Base-by-base conservation (phyloP, 2,888 invertebrate genomes). In the Amphiduros pacificus region DNA sequence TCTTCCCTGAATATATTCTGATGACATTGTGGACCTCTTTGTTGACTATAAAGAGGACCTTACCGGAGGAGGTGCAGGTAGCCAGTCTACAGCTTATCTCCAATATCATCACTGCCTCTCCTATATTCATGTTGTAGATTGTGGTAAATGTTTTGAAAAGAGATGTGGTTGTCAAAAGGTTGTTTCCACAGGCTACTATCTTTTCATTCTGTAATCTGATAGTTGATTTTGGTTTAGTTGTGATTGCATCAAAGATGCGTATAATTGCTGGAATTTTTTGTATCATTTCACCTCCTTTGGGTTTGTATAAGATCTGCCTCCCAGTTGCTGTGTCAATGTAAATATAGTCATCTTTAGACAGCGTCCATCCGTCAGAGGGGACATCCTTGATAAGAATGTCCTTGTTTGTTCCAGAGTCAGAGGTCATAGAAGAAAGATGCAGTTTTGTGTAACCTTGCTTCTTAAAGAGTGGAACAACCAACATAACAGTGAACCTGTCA, bases 211-310 rank as follows among this genome's bases (percentile, higher is more conserved):
- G 44, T 4, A 44, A 4, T 44, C 44, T 44, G 6, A 44, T 22
- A 44, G 22, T 22, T 20, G 44, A 44, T 44, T n/a, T 44, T 22
- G 22, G 20, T n/a, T 9, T n/a, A 17, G n/a, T n/a, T 9, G 44
- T 11, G 44, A 9, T n/a, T 5, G 22, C n/a, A 17, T 44, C 44
- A 17, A 20, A 44, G 22, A 4, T 22, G n/a, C 44, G 44, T 5
- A 22, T 22, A 5, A 44, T 22, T 5, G 44, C n/a, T 20, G 44
- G 44, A 44, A 44, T 44, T 44, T 22, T 44, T n/a, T 44, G 44
- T n/a, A 44, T 44, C 20, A 44, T 44, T 44, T 44, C 44, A 20
- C 44, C 44, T 44, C 44, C 44, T 44, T 44, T 44, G n/a, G 44
- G 20, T 44, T 44, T 22, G 22, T 44, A 44, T 22, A 44, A 17